Conservation (phyloP, 1,140 invertebrate genomes). For the Drosophila varians region DNA sequence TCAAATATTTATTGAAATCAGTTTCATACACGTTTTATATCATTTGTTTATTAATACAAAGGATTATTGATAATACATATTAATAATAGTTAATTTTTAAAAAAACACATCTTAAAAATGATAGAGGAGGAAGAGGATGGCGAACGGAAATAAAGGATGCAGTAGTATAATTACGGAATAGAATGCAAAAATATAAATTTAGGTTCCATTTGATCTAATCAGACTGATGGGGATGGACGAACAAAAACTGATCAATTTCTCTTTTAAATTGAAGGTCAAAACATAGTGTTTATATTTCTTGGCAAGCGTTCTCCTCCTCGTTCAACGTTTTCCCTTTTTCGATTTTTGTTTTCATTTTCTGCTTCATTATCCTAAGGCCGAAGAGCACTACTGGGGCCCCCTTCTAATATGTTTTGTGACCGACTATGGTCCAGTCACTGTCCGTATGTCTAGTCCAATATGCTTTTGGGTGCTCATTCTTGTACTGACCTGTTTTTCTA, state of each 20-base stretch:
- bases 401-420: constrained; percentile 51
- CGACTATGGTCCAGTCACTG: constrained; percentile 27
- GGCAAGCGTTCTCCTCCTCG: constrained; percentile 63
- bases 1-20: constrained; percentile 79
- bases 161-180: not conserved
- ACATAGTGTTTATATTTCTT: constrained; percentile 57
- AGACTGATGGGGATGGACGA: constrained; percentile 45
- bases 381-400: constrained; percentile 52
- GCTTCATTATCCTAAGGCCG: constrained; percentile 59
- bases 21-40: constrained; percentile 72
- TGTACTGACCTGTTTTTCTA: constrained; percentile 60
- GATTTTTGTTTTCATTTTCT: constrained; percentile 27
- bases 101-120: constrained; percentile 76
- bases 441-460: constrained; percentile 46
- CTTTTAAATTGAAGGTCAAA: constrained; percentile 64
- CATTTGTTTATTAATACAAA: constrained; percentile 78
- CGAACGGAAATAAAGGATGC: constrained; percentile 29
- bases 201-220: constrained; percentile 16
- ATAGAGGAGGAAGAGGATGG: constrained; percentile 42
- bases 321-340: constrained; percentile 29
- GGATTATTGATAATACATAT: constrained; percentile 78
- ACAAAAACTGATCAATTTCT: constrained; percentile 60
- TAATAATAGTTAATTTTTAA: constrained; percentile 69
- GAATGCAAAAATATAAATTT: constrained; percentile 16
- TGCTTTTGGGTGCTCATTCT: constrained; percentile 30